A percentile compares a stretch with the other conserved stretches of the same genome.
Conservation (phyloP, 1,140 invertebrate genomes). For the Pachypsylla venusta region DNA sequence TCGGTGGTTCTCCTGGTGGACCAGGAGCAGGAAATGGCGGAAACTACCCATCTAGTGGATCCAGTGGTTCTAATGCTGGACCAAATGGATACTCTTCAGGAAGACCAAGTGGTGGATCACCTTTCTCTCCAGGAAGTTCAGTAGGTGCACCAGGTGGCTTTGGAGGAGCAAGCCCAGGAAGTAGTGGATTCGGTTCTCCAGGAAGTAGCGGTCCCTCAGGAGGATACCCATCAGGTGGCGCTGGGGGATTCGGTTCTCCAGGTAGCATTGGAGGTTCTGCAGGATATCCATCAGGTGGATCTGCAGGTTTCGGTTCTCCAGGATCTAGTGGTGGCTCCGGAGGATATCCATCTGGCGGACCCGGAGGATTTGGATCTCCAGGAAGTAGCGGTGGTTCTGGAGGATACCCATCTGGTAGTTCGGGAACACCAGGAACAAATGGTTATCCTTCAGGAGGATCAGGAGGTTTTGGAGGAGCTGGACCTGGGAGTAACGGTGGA, state of each 20-base stretch:
- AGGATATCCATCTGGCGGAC: too few relatives aligned
- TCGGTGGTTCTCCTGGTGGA: background rate
- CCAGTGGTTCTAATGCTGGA: background rate
- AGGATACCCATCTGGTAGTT: background rate
- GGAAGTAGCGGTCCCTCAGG: background rate
- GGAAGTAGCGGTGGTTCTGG: background rate
- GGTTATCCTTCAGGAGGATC: background rate
- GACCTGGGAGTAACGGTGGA: background rate
- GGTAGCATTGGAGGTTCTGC: background rate
- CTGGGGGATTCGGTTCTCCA: background rate
- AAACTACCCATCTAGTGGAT: background rate
- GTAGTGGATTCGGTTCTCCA: background rate
- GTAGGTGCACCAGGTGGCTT: background rate
- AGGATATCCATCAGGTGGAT: background rate
- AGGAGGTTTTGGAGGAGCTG: background rate
- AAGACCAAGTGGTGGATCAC: background rate
- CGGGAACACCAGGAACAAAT: background rate
- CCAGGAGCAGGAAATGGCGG: background rate
- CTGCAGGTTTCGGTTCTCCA: background rate
- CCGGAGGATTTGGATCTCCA: background rate
- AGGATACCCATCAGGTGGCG: too few relatives aligned
- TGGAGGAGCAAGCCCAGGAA: background rate
- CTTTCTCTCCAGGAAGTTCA: background rate
- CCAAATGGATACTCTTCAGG: conserved; percentile 1
- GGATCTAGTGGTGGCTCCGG: background rate